These are phyloP conservation scores for Gnatocerus cornutus DNA, from an alignment of 2,888 invertebrate species.

Conservation along the genomic window DNA sequence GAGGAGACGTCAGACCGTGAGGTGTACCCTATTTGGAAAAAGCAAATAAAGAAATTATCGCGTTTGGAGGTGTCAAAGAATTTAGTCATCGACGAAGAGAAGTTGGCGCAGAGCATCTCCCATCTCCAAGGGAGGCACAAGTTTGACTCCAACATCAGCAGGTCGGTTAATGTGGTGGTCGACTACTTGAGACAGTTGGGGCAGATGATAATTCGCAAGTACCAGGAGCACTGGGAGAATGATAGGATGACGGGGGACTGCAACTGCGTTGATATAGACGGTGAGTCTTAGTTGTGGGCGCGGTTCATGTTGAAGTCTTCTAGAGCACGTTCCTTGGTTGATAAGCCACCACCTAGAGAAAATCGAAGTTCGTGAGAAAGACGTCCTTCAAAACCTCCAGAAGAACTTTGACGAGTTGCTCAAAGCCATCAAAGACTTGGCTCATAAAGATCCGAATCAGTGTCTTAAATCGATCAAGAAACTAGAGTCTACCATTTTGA, in stretches of 20 bases:
- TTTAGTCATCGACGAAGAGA: constrained; percentile 46
- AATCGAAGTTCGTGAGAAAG: constrained; percentile 55
- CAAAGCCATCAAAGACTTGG: constrained; percentile 53
- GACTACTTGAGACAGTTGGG: constrained; percentile 60
- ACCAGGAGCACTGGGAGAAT: constrained; percentile 65
- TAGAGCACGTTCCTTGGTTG: constrained; percentile 43
- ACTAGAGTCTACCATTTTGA: constrained; percentile 61
- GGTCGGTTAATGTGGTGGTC: constrained; percentile 37
- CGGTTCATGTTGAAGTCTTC: too few species aligned
- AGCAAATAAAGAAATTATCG: constrained; percentile 54
- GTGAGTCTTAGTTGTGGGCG: constrained; percentile 13
- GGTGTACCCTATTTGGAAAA: constrained; percentile 56
- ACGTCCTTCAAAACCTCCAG: constrained; percentile 51
- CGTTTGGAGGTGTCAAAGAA: constrained; percentile 48
- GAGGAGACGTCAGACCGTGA: constrained; percentile 21
- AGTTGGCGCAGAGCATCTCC: constrained; percentile 43
- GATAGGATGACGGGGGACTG: constrained; percentile 59
- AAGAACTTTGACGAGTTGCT: constrained; percentile 58
- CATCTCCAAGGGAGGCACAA: constrained; percentile 35
- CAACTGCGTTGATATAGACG: constrained; percentile 35
- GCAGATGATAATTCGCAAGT: constrained; percentile 63
- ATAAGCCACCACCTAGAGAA: constrained; percentile 20
- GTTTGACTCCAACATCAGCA: constrained; percentile 20
- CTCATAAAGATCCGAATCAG: constrained; percentile 53
- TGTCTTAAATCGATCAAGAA: constrained; percentile 54